A percentile compares a stretch with the other conserved stretches of the same genome.
phyloP scores from a whole-genome alignment of 2,888 invertebrate genomes.

The Catocala nupta region DNA sequence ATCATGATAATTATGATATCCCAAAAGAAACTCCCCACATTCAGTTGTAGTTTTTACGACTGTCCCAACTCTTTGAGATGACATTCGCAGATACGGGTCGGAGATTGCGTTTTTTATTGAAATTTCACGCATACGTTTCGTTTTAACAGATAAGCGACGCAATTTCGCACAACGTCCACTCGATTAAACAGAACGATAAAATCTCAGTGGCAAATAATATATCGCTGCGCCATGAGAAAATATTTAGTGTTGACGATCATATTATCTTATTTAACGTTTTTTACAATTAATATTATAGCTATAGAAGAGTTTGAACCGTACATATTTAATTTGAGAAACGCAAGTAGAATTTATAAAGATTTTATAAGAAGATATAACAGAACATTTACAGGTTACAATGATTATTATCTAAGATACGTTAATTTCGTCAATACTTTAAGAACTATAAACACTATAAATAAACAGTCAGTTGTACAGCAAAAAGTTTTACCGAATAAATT shows the following conservation, averaged over 20 bases:
- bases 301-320: conserved; percentile 9
- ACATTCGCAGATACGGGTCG: conserved; percentile 38
- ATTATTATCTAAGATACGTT: conserved; percentile 60
- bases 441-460: conserved; percentile 65
- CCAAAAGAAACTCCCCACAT: conserved; percentile 52
- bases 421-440: conserved; percentile 66
- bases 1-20: conserved; percentile 69
- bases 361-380: conserved; percentile 57
- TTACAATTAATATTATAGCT: not conserved
- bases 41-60: conserved; percentile 55
- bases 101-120: conserved; percentile 51
- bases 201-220: not conserved
- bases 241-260: conserved; percentile 28
- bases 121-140: conserved; percentile 56
- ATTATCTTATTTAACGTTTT: conserved; percentile 5
- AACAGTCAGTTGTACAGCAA: conserved; percentile 45
- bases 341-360: conserved; percentile 46
- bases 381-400: conserved; percentile 53
- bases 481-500: conserved; percentile 62
- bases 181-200: conserved; percentile 26
- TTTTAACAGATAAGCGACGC: conserved; percentile 19
- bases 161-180: conserved; percentile 44
- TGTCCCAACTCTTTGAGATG: conserved; percentile 39
- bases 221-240: conserved; percentile 35
- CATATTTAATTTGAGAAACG: conserved; percentile 54